Evolutionary conservation across 2,888 invertebrate genomes (phyloP), one percentile per base, ranked within the genome.

Genomic region (Rotaria socialis): DNA sequence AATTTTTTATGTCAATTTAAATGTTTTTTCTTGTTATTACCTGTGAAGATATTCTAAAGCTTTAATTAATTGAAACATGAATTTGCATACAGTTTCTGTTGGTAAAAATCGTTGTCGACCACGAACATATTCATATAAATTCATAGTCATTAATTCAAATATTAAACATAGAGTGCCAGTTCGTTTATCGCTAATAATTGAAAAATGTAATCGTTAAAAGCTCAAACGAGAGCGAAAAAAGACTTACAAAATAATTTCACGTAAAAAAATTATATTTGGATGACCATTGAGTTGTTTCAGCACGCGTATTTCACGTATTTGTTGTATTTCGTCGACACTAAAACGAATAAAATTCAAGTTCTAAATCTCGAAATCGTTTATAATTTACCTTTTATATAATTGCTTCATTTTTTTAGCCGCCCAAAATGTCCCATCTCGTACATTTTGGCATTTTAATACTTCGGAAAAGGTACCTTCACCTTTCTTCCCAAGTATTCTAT

Each of bases 401-500:
- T 93, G 93, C 89, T 94, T 94, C 88, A 94, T 91, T 88, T 93
- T 91, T 90, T 94, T 94, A 84, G 93, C 94, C 14, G 94, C 94
- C 89, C 92, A 93, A 85, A 91, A 90, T 55, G 90, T 89, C 86
- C 93, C 93, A 87, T 92, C 93, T 88, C 90, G 90, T 87, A 92
- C 91, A 88, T 93, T 92, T 89, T 93, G 93, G 89, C 94, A 93
- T 92, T 93, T 94, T 87, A 94, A 90, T 52, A 94, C 94, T 89
- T 94, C 93, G 1, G 94, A 94, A 91, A 94, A 94, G 50, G 94
- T 93, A 24, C 94, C 94, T 90, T 94, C 94, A 43, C 94, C 94
- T 89, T 94, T 93, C 92, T 94, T 93, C 87, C 93, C 92, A 87
- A 94, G 89, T 88, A 94, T 91, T 90, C 92, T 92, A 90, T 94